These are phyloP conservation scores for Cryptoblepharus egeriae DNA, from an alignment of 2,797 vertebrate genomes.

Conservation along the genomic window DNA sequence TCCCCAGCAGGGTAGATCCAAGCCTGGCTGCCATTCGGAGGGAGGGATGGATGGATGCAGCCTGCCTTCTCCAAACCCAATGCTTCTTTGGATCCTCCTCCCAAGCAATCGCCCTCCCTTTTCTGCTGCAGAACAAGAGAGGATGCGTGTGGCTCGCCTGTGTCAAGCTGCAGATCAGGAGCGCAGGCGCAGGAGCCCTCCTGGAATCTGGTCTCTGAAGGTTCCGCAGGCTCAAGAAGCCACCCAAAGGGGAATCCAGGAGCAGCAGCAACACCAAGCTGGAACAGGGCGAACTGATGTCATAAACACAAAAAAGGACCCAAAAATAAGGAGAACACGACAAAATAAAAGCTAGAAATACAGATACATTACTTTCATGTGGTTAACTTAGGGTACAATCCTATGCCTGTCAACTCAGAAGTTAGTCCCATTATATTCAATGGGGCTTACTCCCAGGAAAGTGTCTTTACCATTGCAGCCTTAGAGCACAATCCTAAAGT, in stretches of 20 bases:
- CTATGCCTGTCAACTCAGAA: no score
- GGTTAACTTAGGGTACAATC: no score
- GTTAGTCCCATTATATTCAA: no score
- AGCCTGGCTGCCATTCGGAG: constrained; percentile 82
- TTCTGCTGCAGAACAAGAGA: constrained; percentile 39
- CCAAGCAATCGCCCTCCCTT: constrained; percentile 40
- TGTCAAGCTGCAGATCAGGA: neutral
- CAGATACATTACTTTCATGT: no score
- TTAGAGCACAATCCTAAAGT: no score
- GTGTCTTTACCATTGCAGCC: no score
- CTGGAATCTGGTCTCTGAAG: constrained; percentile 53
- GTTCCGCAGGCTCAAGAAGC: constrained; percentile 54
- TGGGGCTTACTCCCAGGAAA: no score
- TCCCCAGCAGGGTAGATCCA: constrained; percentile 73
- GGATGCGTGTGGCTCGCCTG: neutral
- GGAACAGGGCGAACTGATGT: no score
- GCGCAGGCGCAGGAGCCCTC: constrained; percentile 42
- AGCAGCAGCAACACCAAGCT: no score
- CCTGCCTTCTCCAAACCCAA: constrained; percentile 41
- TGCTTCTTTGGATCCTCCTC: constrained; percentile 50
- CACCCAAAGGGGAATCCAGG: constrained; percentile 75
- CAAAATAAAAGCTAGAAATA: no score
- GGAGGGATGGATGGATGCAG: neutral
- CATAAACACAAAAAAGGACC: no score
- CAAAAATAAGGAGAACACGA: no score